Base-by-base conservation (phyloP, 2,888 invertebrate species). In the Galerucella pusilla region DNA sequence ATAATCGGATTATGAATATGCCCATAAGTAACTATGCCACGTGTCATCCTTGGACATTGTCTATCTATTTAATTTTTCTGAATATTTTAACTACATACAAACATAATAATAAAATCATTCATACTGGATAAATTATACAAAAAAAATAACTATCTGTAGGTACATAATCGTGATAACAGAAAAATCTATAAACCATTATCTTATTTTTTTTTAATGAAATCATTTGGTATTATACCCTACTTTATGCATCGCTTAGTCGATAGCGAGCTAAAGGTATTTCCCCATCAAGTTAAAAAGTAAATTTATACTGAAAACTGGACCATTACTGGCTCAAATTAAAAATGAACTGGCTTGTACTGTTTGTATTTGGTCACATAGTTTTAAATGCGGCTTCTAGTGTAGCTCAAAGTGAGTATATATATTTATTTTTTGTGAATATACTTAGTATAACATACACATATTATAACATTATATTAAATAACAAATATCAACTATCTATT, bases 211-310 rank as follows among this genome's bases (percentile, higher is more conserved):
- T 57, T 16, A 20, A 20, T 5, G 57, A 20, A 57, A 10, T 57
- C 57, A 20, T 57, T 57, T 57, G 14, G 57, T 57, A 10, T 57
- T 11, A 57, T 20, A 57, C 57, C 57, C 57, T 57, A 57, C 16
- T 57, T 57, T 16, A 57, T 10, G 16, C 57, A 20, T 20, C 16
- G 57, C 57, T 57, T 57, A 16, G 20, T 20, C 57, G 57, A 57
- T 16, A 54, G n/a, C n/a, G 54, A n/a, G 16, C 54, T n/a, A 54
- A n/a, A 54, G 57, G 57, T 57, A 20, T 20, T 57, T 57, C 57
- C 57, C 57, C 57, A 57, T 20, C 57, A 20, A 11, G 16, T 57
- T 57, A 10, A 7, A 57, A 10, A 57, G 57, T 57, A 3, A 11
- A 16, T 16, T 20, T 57, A 57, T 16, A 57, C 10, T 10, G 16